A percentile compares a stretch with the other conserved stretches of the same genome.
Conservation (phyloP, 2,113 vertebrate genomes). For the Hypomesus transpacificus region DNA sequence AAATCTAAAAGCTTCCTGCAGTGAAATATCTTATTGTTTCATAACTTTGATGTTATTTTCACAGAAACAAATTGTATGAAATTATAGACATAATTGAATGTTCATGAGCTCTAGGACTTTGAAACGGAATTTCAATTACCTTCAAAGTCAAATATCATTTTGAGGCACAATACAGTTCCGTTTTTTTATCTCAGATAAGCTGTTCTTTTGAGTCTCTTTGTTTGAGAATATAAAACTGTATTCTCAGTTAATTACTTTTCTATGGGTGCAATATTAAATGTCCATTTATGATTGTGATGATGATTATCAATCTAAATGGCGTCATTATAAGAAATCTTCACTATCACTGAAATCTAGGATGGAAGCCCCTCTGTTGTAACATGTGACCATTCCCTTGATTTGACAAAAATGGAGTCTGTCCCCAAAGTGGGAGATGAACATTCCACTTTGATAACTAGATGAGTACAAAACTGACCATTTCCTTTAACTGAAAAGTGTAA, state of each 20-base stretch:
- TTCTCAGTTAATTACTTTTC: constrained; percentile 70
- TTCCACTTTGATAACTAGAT: background rate
- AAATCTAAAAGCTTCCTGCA: constrained; percentile 50
- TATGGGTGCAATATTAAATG: constrained; percentile 41
- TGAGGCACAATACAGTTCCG: constrained; percentile 53
- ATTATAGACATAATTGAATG: constrained; percentile 52
- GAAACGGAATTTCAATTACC: constrained; percentile 62
- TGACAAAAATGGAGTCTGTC: background rate
- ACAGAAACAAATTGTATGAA: constrained; percentile 40
- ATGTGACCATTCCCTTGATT: background rate
- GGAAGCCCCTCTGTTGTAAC: background rate
- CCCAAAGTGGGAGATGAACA: background rate
- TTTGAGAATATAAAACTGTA: constrained; percentile 44
- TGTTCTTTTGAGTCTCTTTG: constrained; percentile 53
- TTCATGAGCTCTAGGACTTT: constrained; percentile 57
- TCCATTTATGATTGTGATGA: constrained; percentile 34
- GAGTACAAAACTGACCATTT: background rate
- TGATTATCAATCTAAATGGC: no score
- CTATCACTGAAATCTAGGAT: constrained; percentile 26
- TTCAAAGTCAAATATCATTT: constrained; percentile 56
- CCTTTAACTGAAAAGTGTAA: background rate
- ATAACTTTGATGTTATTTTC: constrained; percentile 61
- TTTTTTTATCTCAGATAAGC: constrained; percentile 47
- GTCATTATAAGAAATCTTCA: no score
- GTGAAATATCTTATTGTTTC: constrained; percentile 57